A percentile compares a stretch with the other conserved stretches of the same genome.
These are phyloP conservation scores for Ammodytes dubius DNA, from an alignment of 2,113 vertebrate species.

Conservation along the genomic window DNA sequence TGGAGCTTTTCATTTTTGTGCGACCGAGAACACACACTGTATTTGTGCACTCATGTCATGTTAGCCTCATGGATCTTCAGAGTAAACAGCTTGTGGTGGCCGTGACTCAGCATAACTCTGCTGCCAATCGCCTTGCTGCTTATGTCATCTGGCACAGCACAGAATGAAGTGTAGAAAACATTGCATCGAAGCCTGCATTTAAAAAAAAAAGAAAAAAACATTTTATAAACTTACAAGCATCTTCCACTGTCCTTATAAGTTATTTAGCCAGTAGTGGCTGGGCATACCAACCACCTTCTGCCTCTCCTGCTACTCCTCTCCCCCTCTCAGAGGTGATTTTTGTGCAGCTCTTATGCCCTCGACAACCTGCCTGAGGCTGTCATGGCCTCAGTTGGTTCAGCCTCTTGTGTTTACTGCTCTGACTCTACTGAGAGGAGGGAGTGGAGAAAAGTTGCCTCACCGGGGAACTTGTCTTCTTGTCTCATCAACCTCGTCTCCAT, in stretches of 20 bases:
- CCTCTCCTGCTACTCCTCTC: background rate
- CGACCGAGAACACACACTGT: background rate
- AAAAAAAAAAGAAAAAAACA: background rate
- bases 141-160: conserved; percentile 19
- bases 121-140: background rate
- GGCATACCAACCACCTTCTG: background rate
- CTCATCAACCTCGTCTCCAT: conserved; percentile 12
- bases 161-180: background rate
- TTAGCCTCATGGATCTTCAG: conserved; percentile 22
- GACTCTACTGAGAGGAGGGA: conserved; percentile 16
- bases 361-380: conserved; percentile 57
- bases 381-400: conserved; percentile 50
- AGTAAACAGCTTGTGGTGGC: conserved; percentile 32
- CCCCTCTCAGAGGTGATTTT: conserved; percentile 25
- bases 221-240: background rate
- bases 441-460: conserved; percentile 38
- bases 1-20: background rate
- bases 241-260: background rate
- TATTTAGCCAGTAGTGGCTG: conserved; percentile 9
- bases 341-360: conserved; percentile 42
- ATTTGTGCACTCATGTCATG: conserved; percentile 11
- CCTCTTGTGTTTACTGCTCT: conserved; percentile 20
- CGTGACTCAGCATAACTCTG: conserved; percentile 5
- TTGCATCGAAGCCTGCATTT: background rate
- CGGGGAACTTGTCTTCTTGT: conserved; percentile 27